A percentile compares a stretch with the other conserved stretches of the same genome.
phyloP scores from a whole-genome alignment of 2,113 vertebrate species.

The Actenoides lindsayi region DNA sequence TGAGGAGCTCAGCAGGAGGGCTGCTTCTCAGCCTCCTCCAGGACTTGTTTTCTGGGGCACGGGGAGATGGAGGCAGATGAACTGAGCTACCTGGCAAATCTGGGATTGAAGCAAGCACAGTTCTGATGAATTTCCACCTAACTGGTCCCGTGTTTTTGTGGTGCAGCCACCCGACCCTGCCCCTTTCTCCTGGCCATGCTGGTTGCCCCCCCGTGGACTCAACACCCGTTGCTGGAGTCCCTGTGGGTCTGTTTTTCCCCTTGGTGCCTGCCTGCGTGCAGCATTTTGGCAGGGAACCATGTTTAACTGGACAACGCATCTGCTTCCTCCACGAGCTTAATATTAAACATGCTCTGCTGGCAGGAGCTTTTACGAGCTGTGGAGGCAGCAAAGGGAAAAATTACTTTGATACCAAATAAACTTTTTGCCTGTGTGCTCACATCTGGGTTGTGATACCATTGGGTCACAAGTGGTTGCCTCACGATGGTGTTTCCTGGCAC shows the following conservation, averaged over 20 bases:
- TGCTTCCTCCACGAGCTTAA: rapidly evolving
- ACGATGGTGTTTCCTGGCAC: neutral
- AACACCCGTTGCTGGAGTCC: neutral
- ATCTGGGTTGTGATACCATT: neutral
- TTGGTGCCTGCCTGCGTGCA: neutral
- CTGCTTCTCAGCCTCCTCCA: neutral
- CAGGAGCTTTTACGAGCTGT: neutral
- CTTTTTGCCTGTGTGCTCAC: neutral
- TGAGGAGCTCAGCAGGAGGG: neutral
- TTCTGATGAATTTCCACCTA: neutral
- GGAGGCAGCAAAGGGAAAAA: neutral
- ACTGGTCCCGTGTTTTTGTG: rapidly evolving
- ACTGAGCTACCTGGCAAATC: neutral
- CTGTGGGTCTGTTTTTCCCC: neutral
- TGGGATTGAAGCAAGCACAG: neutral
- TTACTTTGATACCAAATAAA: neutral
- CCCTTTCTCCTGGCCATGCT: neutral
- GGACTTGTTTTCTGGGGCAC: neutral
- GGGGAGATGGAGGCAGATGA: neutral
- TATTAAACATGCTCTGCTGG: neutral
- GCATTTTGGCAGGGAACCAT: neutral
- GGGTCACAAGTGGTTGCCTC: neutral
- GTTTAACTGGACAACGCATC: neutral
- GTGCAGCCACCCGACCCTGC: neutral
- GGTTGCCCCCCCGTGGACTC: neutral